These are phyloP conservation scores for Piscicola geometra DNA, from an alignment of 2,888 invertebrate species.

Conservation along the genomic window DNA sequence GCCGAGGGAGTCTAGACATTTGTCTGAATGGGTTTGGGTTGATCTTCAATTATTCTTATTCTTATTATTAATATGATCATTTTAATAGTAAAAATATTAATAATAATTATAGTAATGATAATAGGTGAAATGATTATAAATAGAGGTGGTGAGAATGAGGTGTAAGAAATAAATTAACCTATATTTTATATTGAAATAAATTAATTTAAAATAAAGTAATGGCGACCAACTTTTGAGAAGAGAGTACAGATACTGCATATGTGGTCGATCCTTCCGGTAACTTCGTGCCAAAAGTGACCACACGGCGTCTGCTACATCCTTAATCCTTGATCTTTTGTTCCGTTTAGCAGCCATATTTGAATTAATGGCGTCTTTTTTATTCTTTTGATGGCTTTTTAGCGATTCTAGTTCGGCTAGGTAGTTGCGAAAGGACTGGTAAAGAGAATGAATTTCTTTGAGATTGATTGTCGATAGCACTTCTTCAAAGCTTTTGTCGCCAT, in stretches of 20 bases:
- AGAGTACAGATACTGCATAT: conserved; percentile 26
- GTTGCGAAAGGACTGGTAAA: background rate
- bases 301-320: background rate
- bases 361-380: background rate
- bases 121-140: background rate
- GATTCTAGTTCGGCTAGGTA: background rate
- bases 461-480: background rate
- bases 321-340: background rate
- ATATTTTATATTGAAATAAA: no score
- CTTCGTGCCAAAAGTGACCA: conserved; percentile 17
- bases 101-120: background rate
- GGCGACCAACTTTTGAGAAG: conserved; percentile 14
- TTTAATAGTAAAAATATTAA: background rate
- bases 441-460: background rate
- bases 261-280: conserved; percentile 24
- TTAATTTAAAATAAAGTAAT: no score
- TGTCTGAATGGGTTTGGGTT: conserved; percentile 4
- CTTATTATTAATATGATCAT: no score
- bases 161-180: no score
- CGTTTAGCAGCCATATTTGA: background rate
- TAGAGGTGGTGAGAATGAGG: background rate
- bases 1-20: conserved; percentile 16
- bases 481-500: background rate
- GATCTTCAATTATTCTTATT: background rate
- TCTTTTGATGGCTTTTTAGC: background rate